Evolutionary conservation across 2,888 invertebrate genomes (phyloP).

Genomic region (Panopea generosa): DNA sequence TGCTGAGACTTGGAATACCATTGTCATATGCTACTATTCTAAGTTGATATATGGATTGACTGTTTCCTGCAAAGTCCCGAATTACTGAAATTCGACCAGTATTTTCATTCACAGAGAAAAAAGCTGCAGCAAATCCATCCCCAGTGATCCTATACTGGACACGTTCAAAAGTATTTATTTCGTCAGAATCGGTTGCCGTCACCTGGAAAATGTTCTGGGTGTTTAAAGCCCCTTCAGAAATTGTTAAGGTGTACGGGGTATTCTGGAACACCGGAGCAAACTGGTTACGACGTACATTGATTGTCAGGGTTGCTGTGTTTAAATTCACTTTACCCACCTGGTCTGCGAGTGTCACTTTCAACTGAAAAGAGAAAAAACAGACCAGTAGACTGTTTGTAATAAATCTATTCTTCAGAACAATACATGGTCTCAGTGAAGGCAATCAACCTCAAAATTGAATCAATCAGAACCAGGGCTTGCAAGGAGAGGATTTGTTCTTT

Average conservation of each 20-base stretch:
- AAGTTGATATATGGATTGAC: slow-evolving; percentile 31
- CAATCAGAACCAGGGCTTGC: no score
- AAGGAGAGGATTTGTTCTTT: no score
- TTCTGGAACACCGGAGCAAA: slow-evolving; percentile 66
- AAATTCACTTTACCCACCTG: slow-evolving; percentile 62
- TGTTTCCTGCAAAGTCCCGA: slow-evolving; percentile 44
- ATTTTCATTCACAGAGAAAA: slow-evolving; percentile 69
- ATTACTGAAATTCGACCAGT: slow-evolving; percentile 63
- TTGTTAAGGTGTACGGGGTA: slow-evolving; percentile 39
- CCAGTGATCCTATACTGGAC: slow-evolving; percentile 76
- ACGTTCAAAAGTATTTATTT: slow-evolving; percentile 63
- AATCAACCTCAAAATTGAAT: no score
- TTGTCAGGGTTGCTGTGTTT: slow-evolving; percentile 64
- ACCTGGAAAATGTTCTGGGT: slow-evolving; percentile 45
- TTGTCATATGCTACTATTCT: slow-evolving; percentile 72
- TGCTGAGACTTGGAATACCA: slow-evolving; percentile 66
- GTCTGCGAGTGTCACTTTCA: slow-evolving; percentile 55
- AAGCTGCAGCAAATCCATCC: slow-evolving; percentile 76
- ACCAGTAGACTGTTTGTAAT: no score
- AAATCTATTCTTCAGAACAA: no score
- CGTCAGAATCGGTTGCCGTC: slow-evolving; percentile 57
- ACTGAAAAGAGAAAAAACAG: slow-evolving; percentile 48
- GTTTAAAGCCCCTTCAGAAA: slow-evolving; percentile 39
- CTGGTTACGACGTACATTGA: slow-evolving; percentile 70
- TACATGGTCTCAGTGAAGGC: no score